Evolutionary conservation across 2,888 invertebrate genomes (phyloP), one percentile per base, ranked within the genome.

Genomic region (Unio delphinus): DNA sequence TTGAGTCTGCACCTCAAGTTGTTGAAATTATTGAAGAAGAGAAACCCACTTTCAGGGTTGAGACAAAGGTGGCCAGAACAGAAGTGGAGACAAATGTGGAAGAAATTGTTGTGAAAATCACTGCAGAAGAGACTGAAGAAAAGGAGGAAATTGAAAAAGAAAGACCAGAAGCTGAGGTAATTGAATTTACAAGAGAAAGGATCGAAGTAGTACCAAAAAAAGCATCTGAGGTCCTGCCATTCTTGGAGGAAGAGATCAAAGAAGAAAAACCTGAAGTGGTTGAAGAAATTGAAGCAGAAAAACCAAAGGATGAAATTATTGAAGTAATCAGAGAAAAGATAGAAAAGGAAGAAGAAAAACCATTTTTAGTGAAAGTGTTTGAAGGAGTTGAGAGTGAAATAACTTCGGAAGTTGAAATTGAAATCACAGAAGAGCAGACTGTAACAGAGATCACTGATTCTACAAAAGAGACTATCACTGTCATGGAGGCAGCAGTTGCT

Each of bases 301-400:
- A 76, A 59, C 80, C 80, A n/a, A 15, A 8, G 28, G 80, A 79
- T 60, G 78, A 79, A 71, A 75, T 62, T 6, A 65, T 76, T 65
- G 74, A 77, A 61, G 67, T 73, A 23, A 64, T 65, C 11, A 70
- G 58, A 60, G 72, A 75, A 58, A 71, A 61, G 26, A 63, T 68
- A 8, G 64, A 67, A 45, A 55, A 65, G 20, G 70, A 75, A n/a
- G 54, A 68, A 55, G 61, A 26, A 55, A 55, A 57, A 26, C 63
- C 59, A 66, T n/a, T 72, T 55, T 28, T 74, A 28, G 69, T 75
- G 11, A 65, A 67, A 67, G 61, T 28, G n/a, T 57, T 64, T 55
- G 63, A 72, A 54, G 34, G 59, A 61, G 59, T 20, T 15, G 34
- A 45, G 56, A 64, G 66, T n/a, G 67, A 71, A 61, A 28, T 67